Conservation (phyloP, 2,113 vertebrate species). For the Isichthys henryi region DNA sequence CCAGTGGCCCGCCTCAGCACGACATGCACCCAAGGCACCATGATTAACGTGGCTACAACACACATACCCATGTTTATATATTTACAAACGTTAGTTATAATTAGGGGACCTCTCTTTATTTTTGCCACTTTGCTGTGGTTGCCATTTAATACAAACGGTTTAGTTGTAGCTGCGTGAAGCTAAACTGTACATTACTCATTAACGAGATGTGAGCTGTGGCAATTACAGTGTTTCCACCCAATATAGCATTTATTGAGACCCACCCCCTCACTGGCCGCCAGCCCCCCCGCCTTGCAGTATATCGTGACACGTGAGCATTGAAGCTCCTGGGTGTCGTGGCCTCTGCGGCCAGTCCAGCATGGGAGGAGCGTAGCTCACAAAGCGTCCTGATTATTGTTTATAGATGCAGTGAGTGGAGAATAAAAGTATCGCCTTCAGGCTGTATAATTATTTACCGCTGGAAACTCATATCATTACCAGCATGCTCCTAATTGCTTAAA, state of each 20-base stretch:
- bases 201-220: conserved; percentile 77
- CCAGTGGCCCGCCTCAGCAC: neutral
- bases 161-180: conserved; percentile 70
- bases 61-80: conserved; percentile 25
- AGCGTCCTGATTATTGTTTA: conserved; percentile 99
- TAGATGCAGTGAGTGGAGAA: conserved; percentile 95
- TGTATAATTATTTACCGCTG: conserved; percentile 99
- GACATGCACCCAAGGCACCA: neutral
- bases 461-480: conserved; percentile 99
- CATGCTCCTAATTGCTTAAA: conserved; percentile 97
- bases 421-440: conserved; percentile 96
- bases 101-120: conserved; percentile 75
- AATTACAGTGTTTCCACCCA: conserved; percentile 74
- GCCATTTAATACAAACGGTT: conserved; percentile 77
- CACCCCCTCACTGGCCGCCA: conserved; percentile 50
- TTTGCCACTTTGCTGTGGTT: conserved; percentile 73
- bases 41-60: neutral
- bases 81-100: conserved; percentile 78
- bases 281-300: conserved; percentile 72
- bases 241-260: conserved; percentile 74
- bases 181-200: conserved; percentile 81
- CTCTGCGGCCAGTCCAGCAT: conserved; percentile 74
- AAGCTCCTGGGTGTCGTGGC: conserved; percentile 83
- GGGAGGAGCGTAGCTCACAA: conserved; percentile 75
- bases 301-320: conserved; percentile 61